Conservation (phyloP, 2,113 vertebrate species). For the Rhinoptilus africanus region DNA sequence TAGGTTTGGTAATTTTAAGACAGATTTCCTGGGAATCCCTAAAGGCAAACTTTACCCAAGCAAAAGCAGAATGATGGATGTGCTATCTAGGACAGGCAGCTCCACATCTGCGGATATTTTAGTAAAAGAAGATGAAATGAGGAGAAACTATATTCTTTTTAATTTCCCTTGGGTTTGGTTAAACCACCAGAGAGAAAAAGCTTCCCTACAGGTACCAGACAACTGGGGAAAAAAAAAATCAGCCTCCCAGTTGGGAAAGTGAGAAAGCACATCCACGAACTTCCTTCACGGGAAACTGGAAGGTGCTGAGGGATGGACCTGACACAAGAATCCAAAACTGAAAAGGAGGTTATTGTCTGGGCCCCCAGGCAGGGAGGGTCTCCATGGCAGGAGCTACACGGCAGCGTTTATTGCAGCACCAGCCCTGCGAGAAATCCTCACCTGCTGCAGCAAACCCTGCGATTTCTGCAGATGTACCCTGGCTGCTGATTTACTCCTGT, state of each 20-base stretch:
- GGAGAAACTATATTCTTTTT: neutral
- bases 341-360: accelerated
- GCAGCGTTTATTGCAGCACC: neutral
- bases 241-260: neutral
- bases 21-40: slow-evolving; percentile 12
- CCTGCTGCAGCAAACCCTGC: neutral
- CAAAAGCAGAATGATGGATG: slow-evolving; percentile 5
- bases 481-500: neutral
- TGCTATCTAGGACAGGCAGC: slow-evolving; percentile 5
- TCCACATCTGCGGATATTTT: slow-evolving; percentile 1
- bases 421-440: accelerated
- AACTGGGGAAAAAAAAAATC: neutral
- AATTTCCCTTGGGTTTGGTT: neutral
- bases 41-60: slow-evolving; percentile 9
- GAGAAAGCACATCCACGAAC: neutral
- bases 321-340: neutral
- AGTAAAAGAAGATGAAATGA: slow-evolving; percentile 5
- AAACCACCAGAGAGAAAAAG: neutral
- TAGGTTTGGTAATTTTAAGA: neutral
- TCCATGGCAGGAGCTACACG: neutral
- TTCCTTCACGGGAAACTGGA: neutral
- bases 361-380: neutral
- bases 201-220: neutral
- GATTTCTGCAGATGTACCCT: neutral
- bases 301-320: neutral